Evolutionary conservation across 37 sponge, comb jelly and placozoan species (phyloP), one percentile per base, ranked within the genome.

Genomic region (Spongilla lacustris): DNA sequence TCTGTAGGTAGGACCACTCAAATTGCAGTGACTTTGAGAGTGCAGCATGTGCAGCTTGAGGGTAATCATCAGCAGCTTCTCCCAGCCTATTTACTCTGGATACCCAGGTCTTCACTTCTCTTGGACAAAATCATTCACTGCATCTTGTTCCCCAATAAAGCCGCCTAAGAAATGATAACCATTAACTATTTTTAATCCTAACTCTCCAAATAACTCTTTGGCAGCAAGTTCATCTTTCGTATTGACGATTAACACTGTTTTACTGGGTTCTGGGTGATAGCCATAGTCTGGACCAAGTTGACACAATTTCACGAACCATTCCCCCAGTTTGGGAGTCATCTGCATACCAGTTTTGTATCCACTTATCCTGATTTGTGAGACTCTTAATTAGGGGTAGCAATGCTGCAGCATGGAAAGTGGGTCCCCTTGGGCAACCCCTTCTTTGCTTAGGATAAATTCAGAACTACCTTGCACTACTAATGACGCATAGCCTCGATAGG

Each of bases 361-460:
- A 41, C 22, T 41, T 68, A 5, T 29, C 71, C 69, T 29, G n/a
- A n/a, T 36, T 28, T 83, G 50, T 27, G 0, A 31, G n/a, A n/a
- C n/a, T n/a, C n/a, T n/a, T n/a, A n/a, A n/a, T n/a, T 71, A 72
- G 34, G 22, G 28, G 24, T 38, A 50, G 81, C 46, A 26, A 76
- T 81, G 76, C 83, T 76, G 25, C n/a, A 78, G 13, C 73, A 83
- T 82, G 30, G 77, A 74, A 10, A 89, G 22, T 2, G 84, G 82
- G 32, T 81, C 88, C n/a, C n/a, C 86, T 32, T 85, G 86, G 2
- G 78, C 78, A 70, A 85, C 86, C 5, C 86, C 86, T 27, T 85
- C 86, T 70, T 71, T 85, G 49, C 86, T 85, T 22, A 83, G 58
- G 35, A 83, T 17, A 32, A 26, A 0, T 19, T 83, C n/a, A n/a